Evolutionary conservation across 2,797 vertebrate genomes (phyloP).

Genomic region (Cryptoprocta ferox): DNA sequence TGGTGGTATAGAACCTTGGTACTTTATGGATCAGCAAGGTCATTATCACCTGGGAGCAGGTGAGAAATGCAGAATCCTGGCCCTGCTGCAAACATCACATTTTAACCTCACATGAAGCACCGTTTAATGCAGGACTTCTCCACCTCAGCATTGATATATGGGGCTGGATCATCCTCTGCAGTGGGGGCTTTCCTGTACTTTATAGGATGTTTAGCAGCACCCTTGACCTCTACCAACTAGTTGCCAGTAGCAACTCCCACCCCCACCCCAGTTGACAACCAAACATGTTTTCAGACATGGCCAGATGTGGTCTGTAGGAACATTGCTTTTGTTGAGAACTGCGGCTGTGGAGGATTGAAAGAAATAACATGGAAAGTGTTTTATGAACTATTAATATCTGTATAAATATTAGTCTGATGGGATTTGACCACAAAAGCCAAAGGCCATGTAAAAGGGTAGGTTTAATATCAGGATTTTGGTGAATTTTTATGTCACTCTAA

Average conservation of each 20-base stretch:
- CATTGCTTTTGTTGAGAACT: neutral
- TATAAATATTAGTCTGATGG: neutral
- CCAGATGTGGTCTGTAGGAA: neutral
- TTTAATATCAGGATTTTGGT: constrained; percentile 7
- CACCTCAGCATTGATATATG: neutral
- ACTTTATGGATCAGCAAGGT: neutral
- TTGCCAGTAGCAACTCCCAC: neutral
- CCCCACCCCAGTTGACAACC: neutral
- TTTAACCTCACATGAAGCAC: neutral
- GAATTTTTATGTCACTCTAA: constrained; percentile 57
- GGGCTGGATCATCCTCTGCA: neutral
- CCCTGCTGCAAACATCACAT: neutral
- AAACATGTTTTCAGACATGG: neutral
- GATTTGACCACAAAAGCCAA: constrained; percentile 12
- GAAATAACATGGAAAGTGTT: neutral
- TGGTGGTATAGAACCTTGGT: neutral
- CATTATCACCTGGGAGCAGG: neutral
- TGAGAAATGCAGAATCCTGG: neutral
- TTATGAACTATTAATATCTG: constrained; percentile 33
- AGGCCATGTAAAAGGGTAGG: neutral
- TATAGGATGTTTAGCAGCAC: neutral
- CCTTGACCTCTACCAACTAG: neutral
- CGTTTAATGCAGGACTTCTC: neutral
- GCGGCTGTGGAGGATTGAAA: neutral
- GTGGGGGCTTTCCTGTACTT: neutral